Evolutionary conservation across 1,140 invertebrate species (phyloP), one percentile per base, ranked within the genome.

Genomic region (Delia radicum): DNA sequence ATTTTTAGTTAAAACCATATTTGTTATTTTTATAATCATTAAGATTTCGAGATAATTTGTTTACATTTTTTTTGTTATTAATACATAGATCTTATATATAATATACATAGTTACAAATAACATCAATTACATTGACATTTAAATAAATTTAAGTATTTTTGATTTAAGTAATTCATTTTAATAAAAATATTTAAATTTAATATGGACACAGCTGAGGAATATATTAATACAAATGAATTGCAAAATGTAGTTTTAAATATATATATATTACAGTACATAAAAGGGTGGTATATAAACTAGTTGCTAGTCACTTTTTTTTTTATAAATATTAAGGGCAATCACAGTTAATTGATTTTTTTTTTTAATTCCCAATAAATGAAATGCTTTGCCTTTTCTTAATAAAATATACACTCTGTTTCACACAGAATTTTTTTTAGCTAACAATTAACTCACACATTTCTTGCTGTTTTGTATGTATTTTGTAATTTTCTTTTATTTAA

Each of bases 171-270:
- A 55, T 10, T 33, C 10, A 33, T 4, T 42, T 42, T 10, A 55
- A 37, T 37, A 10, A 37, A 37, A 2, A 31, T 67, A 18, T 29
- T 29, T 31, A 18, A 67, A 26, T 67, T 67, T 18, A 31, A 67
- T 67, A 67, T 67, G 63, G 63, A 67, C 63, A 67, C 63, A 67
- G 21, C 10, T 31, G 63, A 67, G 63, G 63, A 67, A 67, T 67
- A 31, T 55, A 55, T 55, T 55, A 55, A 55, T 55, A 55, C n/a
- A 55, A 55, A 21, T 55, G 18, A 55, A 55, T 24, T 55, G 24
- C 18, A 7, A 8, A 7, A 5, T 21, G 24, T 55, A 55, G 5
- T 21, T 55, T 21, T 10, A 55, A 8, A 55, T 55, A 55, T 55
- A 15, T 42, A 10, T 42, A 42, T 42, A 13, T 10, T 42, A 15